phyloP scores from a whole-genome alignment of 2,888 invertebrate genomes.

The Drosophila mettleri region DNA sequence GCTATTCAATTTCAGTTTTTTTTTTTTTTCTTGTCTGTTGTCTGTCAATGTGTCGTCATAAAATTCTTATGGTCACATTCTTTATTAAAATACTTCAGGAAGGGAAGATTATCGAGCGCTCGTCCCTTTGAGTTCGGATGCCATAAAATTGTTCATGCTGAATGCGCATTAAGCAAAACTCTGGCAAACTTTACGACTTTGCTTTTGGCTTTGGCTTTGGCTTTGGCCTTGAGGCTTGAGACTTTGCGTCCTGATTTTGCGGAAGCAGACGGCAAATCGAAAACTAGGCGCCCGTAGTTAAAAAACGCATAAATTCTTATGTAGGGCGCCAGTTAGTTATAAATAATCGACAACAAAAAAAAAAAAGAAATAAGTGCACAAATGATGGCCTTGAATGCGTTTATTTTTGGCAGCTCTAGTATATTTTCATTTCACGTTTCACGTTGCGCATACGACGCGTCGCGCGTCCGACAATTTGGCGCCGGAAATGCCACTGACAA shows the following conservation, averaged over 20 bases:
- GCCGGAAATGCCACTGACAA: conserved; percentile 23
- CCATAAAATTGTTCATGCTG: conserved; percentile 45
- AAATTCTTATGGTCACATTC: conserved; percentile 23
- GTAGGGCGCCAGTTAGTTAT: conserved; percentile 62
- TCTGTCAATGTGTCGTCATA: conserved; percentile 20
- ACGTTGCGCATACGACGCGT: conserved; percentile 44
- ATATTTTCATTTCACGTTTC: conserved; percentile 24
- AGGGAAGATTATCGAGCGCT: conserved; percentile 2
- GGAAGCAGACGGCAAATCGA: conserved; percentile 33
- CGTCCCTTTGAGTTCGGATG: background rate
- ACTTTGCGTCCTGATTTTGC: conserved; percentile 9
- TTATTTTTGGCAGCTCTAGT: conserved; percentile 37
- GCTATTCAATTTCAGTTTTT: conserved; percentile 4
- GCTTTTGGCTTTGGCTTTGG: conserved; percentile 48
- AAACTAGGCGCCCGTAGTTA: conserved; percentile 58
- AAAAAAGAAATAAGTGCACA: conserved; percentile 38
- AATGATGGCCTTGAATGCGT: conserved; percentile 68
- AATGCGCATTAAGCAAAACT: conserved; percentile 64
- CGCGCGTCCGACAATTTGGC: conserved; percentile 16
- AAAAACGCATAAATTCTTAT: conserved; percentile 65
- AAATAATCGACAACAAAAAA: conserved; percentile 54
- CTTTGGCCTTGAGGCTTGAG: conserved; percentile 30
- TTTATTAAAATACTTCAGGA: conserved; percentile 1
- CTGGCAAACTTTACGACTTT: conserved; percentile 67
- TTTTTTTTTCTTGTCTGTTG: conserved; percentile 8